Evolutionary conservation across 1,140 invertebrate species (phyloP), one percentile per base, ranked within the genome.

Genomic region (Drosophila ananassae): DNA sequence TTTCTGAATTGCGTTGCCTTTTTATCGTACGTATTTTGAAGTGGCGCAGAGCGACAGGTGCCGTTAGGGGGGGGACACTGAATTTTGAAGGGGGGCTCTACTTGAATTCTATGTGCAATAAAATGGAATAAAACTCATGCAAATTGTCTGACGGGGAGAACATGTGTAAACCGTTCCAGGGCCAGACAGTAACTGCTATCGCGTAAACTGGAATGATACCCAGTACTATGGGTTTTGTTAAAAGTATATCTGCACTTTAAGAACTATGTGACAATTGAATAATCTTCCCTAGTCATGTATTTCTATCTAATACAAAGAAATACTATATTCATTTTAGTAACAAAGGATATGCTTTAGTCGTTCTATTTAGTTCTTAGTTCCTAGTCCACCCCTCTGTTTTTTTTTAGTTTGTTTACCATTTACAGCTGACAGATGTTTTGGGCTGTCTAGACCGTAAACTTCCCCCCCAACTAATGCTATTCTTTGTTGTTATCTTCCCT

Each of bases 21-120:
- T 87, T 85, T 85, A 87, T 82, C 82, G 71, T 77, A 71, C 69
- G 17, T n/a, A 17, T 75, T 69, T 64, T 85, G 68, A 79, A 84
- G 82, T 87, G 73, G 30, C 53, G 34, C 41, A 41, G 22, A 63
- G 34, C 44, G 48, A 59, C 25, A 53, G 46, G 21, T 54, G 41
- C 8, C 17, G 44, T 6, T 22, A 7, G 17, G 41, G 34, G 50
- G 51, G 58, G 30, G n/a, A n/a, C 17, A 17, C 10, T 41, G 37
- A 34, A 32, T 6, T 52, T 22, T 10, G 8, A 32, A 8, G 61
- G 30, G 61, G 30, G 59, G 55, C 4, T 51, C 53, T 75, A 76
- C 73, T 76, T 76, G 56, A 76, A 68, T 76, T 76, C 50, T 76
- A 76, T 76, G 60, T 76, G 62, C 73, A 76, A 76, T 76, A 76